Conservation (phyloP, 2,113 vertebrate species). For the Peromyscus maniculatus region DNA sequence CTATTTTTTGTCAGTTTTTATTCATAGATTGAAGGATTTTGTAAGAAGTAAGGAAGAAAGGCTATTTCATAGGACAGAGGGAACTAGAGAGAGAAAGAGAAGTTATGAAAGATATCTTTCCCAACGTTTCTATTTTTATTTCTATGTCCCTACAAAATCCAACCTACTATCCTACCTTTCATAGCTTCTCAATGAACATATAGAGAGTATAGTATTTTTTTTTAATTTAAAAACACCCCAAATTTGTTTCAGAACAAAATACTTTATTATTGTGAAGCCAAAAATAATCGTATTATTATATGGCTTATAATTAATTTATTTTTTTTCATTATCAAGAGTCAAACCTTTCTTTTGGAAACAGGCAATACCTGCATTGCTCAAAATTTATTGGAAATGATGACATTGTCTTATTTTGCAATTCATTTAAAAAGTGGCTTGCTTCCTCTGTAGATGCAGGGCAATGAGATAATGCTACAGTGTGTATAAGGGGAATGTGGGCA, state of each 20-base stretch:
- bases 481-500: neutral
- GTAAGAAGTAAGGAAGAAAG: conserved; percentile 26
- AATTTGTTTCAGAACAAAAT: conserved; percentile 39
- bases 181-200: neutral
- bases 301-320: conserved; percentile 27
- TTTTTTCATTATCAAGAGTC: conserved; percentile 28
- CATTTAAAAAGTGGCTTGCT: neutral
- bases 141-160: conserved; percentile 24
- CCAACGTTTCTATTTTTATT: conserved; percentile 35
- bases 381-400: conserved; percentile 46
- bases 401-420: conserved; percentile 36
- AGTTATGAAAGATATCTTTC: conserved; percentile 30
- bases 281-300: conserved; percentile 1
- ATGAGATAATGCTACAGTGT: neutral
- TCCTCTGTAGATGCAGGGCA: neutral
- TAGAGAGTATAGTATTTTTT: neutral
- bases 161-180: neutral
- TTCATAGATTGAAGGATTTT: neutral
- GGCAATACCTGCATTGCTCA: neutral
- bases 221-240: conserved; percentile 3
- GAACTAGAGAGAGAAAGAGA: neutral
- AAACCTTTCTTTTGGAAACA: conserved; percentile 41
- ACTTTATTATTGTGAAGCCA: conserved; percentile 3
- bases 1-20: neutral
- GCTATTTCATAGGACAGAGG: neutral